Evolutionary conservation across 1,140 invertebrate species (phyloP), one percentile per base, ranked within the genome.

Genomic region (Hyles vespertilio): DNA sequence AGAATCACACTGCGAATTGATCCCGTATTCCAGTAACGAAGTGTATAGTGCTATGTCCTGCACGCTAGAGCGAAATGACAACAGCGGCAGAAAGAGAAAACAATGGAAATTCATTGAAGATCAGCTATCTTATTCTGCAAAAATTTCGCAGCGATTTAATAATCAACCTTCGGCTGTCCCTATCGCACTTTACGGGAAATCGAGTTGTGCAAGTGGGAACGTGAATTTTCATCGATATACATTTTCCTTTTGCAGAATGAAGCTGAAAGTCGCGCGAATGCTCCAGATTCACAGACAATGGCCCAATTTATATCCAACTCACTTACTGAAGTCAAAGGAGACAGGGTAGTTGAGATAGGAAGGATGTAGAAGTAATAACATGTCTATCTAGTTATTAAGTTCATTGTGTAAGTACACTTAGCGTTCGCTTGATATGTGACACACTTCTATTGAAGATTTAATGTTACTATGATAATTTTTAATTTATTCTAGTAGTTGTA

Each of bases 231-330:
- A 66, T 59, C 34, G 52, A 54, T 54, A 44, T 72, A 74, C 74
- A 73, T 74, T 64, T 67, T 68, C 55, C 34, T 63, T 67, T 81
- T 82, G 80, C 79, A 82, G 76, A 85, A 85, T 82, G 57, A 72
- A 69, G 69, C 77, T 70, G 68, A 80, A 78, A 82, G 78, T 77
- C 75, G 69, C 69, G 73, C 71, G 72, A 82, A 71, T 77, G 82
- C 77, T 87, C 84, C 74, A 87, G 84, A 84, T 87, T 84, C 79
- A 75, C 83, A 86, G 83, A 88, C 83, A 88, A 86, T 88, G 85
- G 79, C 81, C 82, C 76, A 88, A 86, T 86, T 85, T 88, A 86
- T 85, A 85, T 78, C 81, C 83, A 85, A 86, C 85, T 86, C 85
- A 84, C 77, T 88, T 84, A 88, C 73, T 81, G 75, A 67, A 81